phyloP scores from a whole-genome alignment of 2,113 vertebrate genomes.

The Aepyceros melampus region DNA sequence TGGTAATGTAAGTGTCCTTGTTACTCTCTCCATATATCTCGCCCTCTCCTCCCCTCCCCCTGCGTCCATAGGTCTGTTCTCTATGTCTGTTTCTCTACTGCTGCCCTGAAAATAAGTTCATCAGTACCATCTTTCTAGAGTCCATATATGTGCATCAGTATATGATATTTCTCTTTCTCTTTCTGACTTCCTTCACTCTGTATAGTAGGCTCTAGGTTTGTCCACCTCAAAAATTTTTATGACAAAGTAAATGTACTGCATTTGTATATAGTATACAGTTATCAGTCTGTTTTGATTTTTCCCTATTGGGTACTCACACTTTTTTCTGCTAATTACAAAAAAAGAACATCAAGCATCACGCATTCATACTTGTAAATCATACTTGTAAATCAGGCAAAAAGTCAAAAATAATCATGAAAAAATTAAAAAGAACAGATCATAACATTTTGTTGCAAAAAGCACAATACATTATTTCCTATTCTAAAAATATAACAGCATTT shows the following conservation, averaged over 20 bases:
- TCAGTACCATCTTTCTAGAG: background rate
- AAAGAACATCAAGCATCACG: background rate
- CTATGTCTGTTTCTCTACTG: background rate
- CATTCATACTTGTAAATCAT: background rate
- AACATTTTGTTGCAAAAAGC: background rate
- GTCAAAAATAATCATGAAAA: background rate
- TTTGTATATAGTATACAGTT: background rate
- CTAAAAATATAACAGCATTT: background rate
- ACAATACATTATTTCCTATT: background rate
- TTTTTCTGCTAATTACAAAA: background rate
- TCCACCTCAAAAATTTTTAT: background rate
- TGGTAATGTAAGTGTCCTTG: background rate
- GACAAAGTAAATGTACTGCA: background rate
- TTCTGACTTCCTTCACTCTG: background rate
- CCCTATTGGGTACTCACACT: background rate
- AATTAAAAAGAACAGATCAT: background rate
- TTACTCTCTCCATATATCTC: background rate
- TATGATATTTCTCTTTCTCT: background rate
- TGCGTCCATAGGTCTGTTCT: background rate
- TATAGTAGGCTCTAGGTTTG: background rate
- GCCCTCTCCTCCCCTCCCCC: background rate
- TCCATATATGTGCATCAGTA: background rate
- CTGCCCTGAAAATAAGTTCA: background rate
- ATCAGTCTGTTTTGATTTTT: background rate
- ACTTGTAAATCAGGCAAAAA: background rate